Conservation (phyloP, 2,888 invertebrate genomes). For the Xestoiulus laeticollis region DNA sequence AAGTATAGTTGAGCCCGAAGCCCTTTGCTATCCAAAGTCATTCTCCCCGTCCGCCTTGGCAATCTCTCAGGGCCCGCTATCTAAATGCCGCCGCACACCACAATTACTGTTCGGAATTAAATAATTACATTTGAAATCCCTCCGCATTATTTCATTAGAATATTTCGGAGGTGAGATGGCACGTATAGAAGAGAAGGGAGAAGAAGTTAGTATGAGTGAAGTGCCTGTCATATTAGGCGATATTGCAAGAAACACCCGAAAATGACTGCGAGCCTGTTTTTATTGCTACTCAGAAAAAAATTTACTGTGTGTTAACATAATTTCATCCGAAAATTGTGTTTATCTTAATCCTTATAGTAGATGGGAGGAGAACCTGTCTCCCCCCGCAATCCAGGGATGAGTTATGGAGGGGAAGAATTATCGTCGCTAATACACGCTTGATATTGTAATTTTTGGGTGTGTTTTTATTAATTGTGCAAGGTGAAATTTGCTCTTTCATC, state of each 20-base stretch:
- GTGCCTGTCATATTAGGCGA: conserved; percentile 18
- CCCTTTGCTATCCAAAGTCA: neutral
- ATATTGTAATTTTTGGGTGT: neutral
- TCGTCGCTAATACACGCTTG: neutral
- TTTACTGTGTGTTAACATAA: conserved; percentile 45
- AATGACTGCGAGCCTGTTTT: conserved; percentile 45
- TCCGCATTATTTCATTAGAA: conserved; percentile 48
- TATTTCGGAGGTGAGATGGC: conserved; percentile 25
- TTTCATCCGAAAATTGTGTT: conserved; percentile 1
- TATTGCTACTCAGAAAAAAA: conserved; percentile 46
- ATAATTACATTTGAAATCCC: conserved; percentile 49
- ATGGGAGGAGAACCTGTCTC: neutral
- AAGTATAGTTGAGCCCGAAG: neutral
- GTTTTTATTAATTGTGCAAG: neutral
- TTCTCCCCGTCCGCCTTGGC: neutral
- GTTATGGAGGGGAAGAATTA: neutral
- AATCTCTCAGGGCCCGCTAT: neutral
- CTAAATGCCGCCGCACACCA: neutral
- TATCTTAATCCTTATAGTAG: conserved; percentile 37
- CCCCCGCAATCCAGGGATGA: neutral
- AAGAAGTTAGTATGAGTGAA: neutral
- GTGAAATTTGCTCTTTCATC: neutral
- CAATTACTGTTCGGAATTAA: conserved; percentile 41
- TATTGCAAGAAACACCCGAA: conserved; percentile 12
- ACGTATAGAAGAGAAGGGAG: neutral